Base-by-base conservation (phyloP, 2,888 invertebrate genomes). In the Apeira syringaria region DNA sequence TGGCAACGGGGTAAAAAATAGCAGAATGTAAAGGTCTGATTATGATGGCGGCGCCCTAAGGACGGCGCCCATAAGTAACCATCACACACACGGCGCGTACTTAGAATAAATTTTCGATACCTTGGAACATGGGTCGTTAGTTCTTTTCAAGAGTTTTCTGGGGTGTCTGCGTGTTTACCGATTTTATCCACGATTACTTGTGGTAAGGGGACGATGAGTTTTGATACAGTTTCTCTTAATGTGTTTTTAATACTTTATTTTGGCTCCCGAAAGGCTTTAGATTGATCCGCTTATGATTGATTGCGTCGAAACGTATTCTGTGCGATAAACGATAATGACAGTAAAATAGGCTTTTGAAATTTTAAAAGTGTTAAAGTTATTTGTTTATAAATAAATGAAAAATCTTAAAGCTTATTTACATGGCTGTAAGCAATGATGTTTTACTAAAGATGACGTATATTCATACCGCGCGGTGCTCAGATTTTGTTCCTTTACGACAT, bases 21-120 rank as follows among this genome's bases (percentile, higher is more conserved):
- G 6, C 26, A 47, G 42, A 43, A 32, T 11, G 20, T 44, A 24
- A 15, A 37, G 35, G 15, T 71, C 74, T 48, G 37, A 13, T 15
- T 62, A 62, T 43, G 52, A 11, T 74, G 81, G 82, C 57, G 42
- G 39, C 64, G 58, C 68, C 59, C 67, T 60, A 56, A 53, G 64
- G 66, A 74, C 69, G 74, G 70, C 75, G 74, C 66, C 20, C 77
- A 77, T 86, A 85, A 81, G 73, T 84, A 79, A 85, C 85, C 79
- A 81, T 80, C 77, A 79, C 74, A 72, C 74, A 72, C 74, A 64
- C 74, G 74, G 61, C 64, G 64, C 76, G 80, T 85, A 81, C 80
- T 84, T 76, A 78, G 85, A 84, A 88, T 88, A 88, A 87, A 88
- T 88, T 86, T 88, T 84, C 87, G 84, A 88, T 86, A 83, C 80